phyloP scores from a whole-genome alignment of 2,113 vertebrate genomes.

The Neotoma lepida region DNA sequence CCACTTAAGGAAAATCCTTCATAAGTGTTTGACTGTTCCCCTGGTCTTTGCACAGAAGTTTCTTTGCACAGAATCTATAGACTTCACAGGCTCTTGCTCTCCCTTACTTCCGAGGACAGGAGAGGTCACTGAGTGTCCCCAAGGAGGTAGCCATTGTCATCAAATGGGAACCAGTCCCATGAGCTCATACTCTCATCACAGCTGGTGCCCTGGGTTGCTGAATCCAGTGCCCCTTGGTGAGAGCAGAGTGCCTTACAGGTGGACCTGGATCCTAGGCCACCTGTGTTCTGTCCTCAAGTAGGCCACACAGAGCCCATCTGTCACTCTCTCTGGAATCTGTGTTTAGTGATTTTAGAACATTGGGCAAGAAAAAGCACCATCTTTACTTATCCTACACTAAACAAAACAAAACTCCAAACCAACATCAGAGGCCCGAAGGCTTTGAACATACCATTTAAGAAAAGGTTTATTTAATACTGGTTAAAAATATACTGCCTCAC shows the following conservation, averaged over 20 bases:
- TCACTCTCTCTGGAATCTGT: neutral
- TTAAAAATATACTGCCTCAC: conserved; percentile 75
- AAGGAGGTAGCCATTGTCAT: neutral
- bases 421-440: conserved; percentile 60
- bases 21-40: neutral
- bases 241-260: accelerated
- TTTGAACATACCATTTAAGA: conserved; percentile 71
- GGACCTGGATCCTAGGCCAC: neutral
- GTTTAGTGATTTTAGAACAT: neutral
- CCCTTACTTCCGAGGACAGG: neutral
- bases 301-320: neutral
- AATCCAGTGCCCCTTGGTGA: accelerated
- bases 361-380: neutral
- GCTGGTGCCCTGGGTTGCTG: no score
- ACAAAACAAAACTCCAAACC: conserved; percentile 34
- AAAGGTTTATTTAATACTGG: conserved; percentile 74
- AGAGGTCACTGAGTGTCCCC: neutral
- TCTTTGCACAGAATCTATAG: neutral
- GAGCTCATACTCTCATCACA: no score
- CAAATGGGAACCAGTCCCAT: neutral
- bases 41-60: neutral
- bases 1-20: neutral
- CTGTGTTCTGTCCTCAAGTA: neutral
- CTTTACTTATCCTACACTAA: neutral
- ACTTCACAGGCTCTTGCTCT: neutral